Evolutionary conservation across 2,888 invertebrate species (phyloP).

Genomic region (Volucella zonaria): DNA sequence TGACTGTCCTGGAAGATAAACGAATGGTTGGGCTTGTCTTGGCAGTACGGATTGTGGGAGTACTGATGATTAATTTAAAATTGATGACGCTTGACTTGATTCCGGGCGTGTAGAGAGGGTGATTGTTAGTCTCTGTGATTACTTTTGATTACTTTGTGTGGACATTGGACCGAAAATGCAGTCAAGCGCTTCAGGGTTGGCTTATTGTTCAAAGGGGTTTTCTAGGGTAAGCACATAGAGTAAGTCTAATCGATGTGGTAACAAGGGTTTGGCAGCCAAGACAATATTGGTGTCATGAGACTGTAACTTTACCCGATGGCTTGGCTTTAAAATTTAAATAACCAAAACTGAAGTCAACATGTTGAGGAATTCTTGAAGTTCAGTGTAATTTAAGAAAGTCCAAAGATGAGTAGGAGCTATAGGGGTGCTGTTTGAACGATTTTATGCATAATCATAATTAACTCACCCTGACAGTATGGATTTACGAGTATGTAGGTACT

Average conservation of each 20-base stretch:
- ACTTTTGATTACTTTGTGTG: conserved; percentile 23
- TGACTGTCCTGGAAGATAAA: conserved; percentile 5
- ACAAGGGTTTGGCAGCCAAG: background rate
- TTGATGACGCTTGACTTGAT: conserved; percentile 62
- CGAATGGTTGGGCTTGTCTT: conserved; percentile 4
- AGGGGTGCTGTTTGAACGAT: too few species aligned
- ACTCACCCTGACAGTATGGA: too few species aligned
- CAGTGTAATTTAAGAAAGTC: too few species aligned
- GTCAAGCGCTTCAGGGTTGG: conserved; percentile 45
- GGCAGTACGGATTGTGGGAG: conserved; percentile 40
- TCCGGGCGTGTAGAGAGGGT: background rate
- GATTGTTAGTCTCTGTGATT: conserved; percentile 19
- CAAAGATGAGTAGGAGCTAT: too few species aligned
- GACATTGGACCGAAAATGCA: conserved; percentile 30
- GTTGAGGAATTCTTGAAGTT: too few species aligned
- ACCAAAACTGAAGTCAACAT: too few species aligned
- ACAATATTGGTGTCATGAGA: too few species aligned
- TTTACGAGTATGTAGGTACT: too few species aligned
- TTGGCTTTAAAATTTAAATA: too few species aligned
- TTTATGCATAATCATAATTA: too few species aligned
- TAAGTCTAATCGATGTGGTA: background rate
- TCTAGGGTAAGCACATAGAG: background rate
- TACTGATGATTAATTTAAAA: conserved; percentile 66
- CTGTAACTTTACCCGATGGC: too few species aligned
- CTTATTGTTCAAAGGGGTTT: conserved; percentile 30